Evolutionary conservation across 1,140 invertebrate species (phyloP).

Genomic region (Acromyrmex charruanus): DNA sequence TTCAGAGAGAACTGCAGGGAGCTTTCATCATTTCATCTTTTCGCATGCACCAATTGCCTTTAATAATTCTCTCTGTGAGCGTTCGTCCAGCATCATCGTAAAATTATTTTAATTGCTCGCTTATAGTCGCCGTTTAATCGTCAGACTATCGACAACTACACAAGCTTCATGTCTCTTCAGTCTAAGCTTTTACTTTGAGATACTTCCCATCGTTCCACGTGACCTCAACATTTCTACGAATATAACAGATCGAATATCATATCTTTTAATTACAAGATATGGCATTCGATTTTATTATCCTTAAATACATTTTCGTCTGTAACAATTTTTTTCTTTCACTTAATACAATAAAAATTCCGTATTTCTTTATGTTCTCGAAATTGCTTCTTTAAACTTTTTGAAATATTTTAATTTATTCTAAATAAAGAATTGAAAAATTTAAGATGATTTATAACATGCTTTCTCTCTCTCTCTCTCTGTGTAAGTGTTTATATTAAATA

Average conservation of each 20-base stretch:
- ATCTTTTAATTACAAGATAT: background rate
- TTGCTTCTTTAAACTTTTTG: background rate
- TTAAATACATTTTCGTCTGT: background rate
- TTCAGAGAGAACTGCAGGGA: background rate
- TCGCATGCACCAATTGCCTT: conserved; percentile 12
- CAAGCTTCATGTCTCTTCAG: background rate
- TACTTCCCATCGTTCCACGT: background rate
- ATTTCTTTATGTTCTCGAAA: background rate
- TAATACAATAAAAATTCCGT: background rate
- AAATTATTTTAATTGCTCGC: conserved; percentile 55
- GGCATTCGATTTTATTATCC: background rate
- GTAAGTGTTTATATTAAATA: background rate
- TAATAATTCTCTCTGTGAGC: conserved; percentile 47
- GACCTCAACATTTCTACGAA: background rate
- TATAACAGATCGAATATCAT: background rate
- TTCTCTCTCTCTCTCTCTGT: background rate
- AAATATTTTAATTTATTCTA: background rate
- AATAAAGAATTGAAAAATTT: background rate
- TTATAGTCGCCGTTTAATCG: conserved; percentile 15
- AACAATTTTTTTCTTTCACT: background rate
- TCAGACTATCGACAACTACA: background rate
- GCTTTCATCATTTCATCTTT: conserved; percentile 11
- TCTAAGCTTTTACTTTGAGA: background rate
- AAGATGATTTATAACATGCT: background rate
- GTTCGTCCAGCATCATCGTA: background rate